phyloP scores from a whole-genome alignment of 2,113 vertebrate species.

The Bubalus kerabau region DNA sequence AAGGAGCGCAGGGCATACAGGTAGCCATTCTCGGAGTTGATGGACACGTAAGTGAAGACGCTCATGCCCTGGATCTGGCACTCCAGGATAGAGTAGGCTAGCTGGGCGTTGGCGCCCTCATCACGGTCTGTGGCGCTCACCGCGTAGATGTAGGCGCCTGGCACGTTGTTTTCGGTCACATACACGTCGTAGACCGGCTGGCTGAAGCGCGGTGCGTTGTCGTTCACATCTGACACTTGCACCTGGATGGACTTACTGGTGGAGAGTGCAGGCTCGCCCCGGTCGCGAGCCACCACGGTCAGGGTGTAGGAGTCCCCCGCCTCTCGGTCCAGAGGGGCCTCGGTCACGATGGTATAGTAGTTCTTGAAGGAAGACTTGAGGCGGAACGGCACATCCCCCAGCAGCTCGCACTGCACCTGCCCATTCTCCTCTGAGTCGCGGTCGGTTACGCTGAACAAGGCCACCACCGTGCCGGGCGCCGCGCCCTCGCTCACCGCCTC shows the following conservation, averaged over 20 bases:
- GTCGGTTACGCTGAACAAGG: constrained; percentile 95
- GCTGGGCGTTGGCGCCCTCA: constrained; percentile 90
- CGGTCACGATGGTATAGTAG: constrained; percentile 95
- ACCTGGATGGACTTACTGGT: constrained; percentile 94
- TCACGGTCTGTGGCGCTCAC: constrained; percentile 94
- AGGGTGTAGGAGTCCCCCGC: constrained; percentile 90
- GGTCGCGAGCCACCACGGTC: constrained; percentile 92
- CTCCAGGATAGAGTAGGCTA: constrained; percentile 94
- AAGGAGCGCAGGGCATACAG: constrained; percentile 96
- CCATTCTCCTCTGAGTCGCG: constrained; percentile 95
- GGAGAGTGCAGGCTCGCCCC: constrained; percentile 88
- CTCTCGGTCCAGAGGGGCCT: constrained; percentile 94
- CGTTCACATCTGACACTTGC: constrained; percentile 95
- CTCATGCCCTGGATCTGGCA: constrained; percentile 98
- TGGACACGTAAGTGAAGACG: constrained; percentile 97
- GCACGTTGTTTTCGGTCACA: constrained; percentile 98
- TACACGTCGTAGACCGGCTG: constrained; percentile 93
- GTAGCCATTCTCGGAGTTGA: constrained; percentile 97
- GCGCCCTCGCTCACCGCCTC: constrained; percentile 95
- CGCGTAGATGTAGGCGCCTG: constrained; percentile 96
- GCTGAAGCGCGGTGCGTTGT: constrained; percentile 95
- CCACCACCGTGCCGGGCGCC: constrained; percentile 93
- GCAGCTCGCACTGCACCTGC: constrained; percentile 92
- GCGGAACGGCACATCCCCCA: constrained; percentile 94
- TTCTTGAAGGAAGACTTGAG: constrained; percentile 95